A percentile compares a stretch with the other conserved stretches of the same genome.
Conservation (phyloP, 2,797 vertebrate genomes). For the Microhierax caerulescens region DNA sequence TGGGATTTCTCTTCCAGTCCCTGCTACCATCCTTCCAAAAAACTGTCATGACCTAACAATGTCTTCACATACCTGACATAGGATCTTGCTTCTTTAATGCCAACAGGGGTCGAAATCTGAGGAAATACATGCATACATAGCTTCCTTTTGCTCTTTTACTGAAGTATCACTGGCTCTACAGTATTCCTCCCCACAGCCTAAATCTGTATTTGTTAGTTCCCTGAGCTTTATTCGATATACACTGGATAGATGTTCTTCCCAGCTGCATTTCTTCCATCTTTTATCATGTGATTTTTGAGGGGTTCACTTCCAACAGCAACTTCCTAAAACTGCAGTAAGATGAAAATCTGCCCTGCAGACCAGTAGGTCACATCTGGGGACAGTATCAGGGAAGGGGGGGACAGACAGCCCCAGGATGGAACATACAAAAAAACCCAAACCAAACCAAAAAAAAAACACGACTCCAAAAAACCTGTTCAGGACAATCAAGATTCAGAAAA, state of each 20-base stretch:
- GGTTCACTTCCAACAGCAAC: not conserved
- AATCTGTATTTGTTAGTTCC: not conserved
- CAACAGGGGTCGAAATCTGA: not conserved
- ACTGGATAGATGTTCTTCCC: not conserved
- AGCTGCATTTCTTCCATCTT: not conserved
- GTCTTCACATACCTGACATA: not conserved
- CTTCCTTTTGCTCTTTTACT: not conserved
- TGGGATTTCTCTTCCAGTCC: not conserved
- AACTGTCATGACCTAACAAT: not conserved
- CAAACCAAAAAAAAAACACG: not conserved
- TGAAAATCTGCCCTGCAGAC: not conserved
- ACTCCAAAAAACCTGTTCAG: not conserved
- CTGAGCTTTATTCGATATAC: not conserved
- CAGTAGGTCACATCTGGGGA: not conserved
- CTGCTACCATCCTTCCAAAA: not conserved
- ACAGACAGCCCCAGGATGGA: not conserved
- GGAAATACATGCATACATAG: not conserved
- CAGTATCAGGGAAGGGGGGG: not conserved
- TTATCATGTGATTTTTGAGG: not conserved
- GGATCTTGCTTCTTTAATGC: not conserved
- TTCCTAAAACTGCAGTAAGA: not conserved
- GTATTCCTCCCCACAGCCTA: not conserved
- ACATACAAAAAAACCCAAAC: accelerated
- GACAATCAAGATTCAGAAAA: not conserved
- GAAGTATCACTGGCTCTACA: not conserved